These are phyloP conservation scores for Pinctada fucata DNA, from an alignment of 2,888 invertebrate genomes.

Conservation along the genomic window DNA sequence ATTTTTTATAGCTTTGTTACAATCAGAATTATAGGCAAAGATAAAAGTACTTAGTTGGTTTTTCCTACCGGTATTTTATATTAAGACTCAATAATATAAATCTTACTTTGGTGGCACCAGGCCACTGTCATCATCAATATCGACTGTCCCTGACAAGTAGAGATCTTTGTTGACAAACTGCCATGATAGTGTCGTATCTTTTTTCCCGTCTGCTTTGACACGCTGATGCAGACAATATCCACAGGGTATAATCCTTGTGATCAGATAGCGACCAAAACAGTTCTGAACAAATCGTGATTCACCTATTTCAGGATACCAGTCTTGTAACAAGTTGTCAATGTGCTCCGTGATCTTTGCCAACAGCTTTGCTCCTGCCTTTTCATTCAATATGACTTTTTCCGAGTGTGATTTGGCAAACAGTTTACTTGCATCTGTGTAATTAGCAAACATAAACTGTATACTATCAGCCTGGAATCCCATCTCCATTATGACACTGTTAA, in stretches of 20 bases:
- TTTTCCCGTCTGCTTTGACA: conserved; percentile 38
- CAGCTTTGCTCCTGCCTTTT: conserved; percentile 62
- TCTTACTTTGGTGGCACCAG: no score
- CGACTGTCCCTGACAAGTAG: neutral
- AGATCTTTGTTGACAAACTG: conserved; percentile 29
- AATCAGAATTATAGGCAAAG: no score
- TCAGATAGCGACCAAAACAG: conserved; percentile 94
- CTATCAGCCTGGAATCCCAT: conserved; percentile 78
- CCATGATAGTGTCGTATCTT: conserved; percentile 36
- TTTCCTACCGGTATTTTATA: no score
- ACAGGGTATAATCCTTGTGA: conserved; percentile 95
- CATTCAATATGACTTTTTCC: conserved; percentile 57
- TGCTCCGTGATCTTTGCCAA: conserved; percentile 92
- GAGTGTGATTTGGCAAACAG: conserved; percentile 20
- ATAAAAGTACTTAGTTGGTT: no score
- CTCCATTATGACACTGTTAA: conserved; percentile 89
- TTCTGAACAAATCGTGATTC: conserved; percentile 96
- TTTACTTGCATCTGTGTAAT: conserved; percentile 17
- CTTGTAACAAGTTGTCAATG: conserved; percentile 95
- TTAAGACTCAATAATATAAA: no score
- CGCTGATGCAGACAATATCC: conserved; percentile 85
- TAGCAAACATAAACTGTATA: conserved; percentile 56
- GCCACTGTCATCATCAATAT: conserved; percentile 15
- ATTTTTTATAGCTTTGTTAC: no score
- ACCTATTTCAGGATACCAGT: conserved; percentile 98